These are phyloP conservation scores for Zaprionus obscuricornis DNA, from an alignment of 2,888 invertebrate genomes.

Conservation along the genomic window DNA sequence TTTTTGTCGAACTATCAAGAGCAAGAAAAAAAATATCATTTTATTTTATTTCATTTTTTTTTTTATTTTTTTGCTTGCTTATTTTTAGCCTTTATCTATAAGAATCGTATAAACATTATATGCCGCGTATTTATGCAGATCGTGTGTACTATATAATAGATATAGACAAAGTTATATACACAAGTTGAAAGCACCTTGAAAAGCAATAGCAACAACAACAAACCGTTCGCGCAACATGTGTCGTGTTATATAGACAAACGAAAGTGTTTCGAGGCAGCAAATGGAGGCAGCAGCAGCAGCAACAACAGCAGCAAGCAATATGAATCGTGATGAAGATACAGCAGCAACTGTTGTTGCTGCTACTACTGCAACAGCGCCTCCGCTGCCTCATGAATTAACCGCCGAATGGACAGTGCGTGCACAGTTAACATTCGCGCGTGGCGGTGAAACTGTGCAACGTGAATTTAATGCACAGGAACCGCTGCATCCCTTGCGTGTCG, in stretches of 20 bases:
- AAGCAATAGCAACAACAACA: constrained; percentile 12
- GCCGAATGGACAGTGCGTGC: constrained; percentile 89
- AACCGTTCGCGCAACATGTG: constrained; percentile 16
- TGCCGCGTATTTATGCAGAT: constrained; percentile 56
- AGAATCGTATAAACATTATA: constrained; percentile 38
- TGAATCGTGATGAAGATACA: too few relatives aligned
- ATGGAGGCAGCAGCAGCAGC: constrained; percentile 8
- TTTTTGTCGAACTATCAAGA: constrained; percentile 44
- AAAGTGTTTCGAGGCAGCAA: too few relatives aligned
- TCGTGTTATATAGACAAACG: too few relatives aligned
- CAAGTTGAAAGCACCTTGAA: constrained; percentile 18
- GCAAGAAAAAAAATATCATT: too few relatives aligned
- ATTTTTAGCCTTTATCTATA: constrained; percentile 61
- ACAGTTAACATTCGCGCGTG: constrained; percentile 86
- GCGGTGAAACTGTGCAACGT: constrained; percentile 80
- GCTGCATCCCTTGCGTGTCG: constrained; percentile 82
- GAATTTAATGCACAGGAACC: constrained; percentile 73
- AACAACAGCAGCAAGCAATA: background rate
- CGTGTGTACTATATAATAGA: constrained; percentile 49
- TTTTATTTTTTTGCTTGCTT: constrained; percentile 14
- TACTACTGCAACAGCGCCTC: constrained; percentile 1
- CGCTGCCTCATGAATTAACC: constrained; percentile 82
- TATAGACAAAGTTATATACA: constrained; percentile 2
- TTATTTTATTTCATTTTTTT: too few relatives aligned
- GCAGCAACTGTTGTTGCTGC: too few relatives aligned